Evolutionary conservation across 2,113 vertebrate genomes (phyloP), one percentile per base, ranked within the genome.

Genomic region (Clarias magur): DNA sequence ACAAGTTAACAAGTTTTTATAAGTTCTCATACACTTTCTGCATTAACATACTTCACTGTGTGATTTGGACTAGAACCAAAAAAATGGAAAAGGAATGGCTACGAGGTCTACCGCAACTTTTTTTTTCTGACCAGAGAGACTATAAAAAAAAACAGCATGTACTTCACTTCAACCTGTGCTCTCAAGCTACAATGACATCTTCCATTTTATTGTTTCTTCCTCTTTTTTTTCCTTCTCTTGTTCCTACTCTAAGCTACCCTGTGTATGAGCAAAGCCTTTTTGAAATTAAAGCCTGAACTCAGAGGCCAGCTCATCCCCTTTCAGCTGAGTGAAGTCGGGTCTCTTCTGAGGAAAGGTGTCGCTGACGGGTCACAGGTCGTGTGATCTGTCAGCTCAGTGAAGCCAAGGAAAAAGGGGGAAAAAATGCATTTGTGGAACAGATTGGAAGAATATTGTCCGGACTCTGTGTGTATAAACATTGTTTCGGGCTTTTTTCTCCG

Each of bases 201-300:
- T 89, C 79, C 30, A 76, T 89, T 75, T 68, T 83, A 79, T 73
- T 85, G 60, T 79, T 75, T 59, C 9, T 83, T 80, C 59, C 68
- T 75, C 17, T 34, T 34, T 34, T 70, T 2, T 88, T 89, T 88
- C 85, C 57, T 42, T 48, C 54, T 85, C n/a, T n/a, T 30, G 68
- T 76, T 48, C 38, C 8, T 75, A 87, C 82, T 89, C 91, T 82
- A 82, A 84, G 91, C 76, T 27, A 25, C 88, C 86, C 87, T 81
- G 54, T 82, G 80, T 38, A 79, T 88, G 83, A 86, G 89, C 90
- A 57, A 89, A 89, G 83, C 88, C 87, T 87, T 83, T 82, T 91
- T 89, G 91, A 90, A 92, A 93, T 93, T 91, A 92, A 92, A 93
- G 89, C 87, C 90, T 89, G 90, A 93, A 91, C 88, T 89, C 82